A percentile compares a stretch with the other conserved stretches of the same genome.
Conservation (phyloP, 1,140 invertebrate genomes). For the Drosophila insularis region DNA sequence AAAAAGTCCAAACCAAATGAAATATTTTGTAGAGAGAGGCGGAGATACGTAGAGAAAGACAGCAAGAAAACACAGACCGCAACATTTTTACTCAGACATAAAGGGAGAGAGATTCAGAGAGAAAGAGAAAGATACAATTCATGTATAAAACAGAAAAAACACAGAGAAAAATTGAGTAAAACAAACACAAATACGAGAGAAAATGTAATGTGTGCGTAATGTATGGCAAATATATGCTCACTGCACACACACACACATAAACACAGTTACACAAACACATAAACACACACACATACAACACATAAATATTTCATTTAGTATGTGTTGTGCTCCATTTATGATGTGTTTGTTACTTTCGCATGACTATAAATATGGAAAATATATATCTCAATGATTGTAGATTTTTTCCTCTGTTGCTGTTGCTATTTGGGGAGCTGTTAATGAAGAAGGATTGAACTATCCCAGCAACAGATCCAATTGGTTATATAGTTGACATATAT, state of each 20-base stretch:
- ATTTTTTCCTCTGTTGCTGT: neutral
- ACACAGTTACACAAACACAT: conserved; percentile 3
- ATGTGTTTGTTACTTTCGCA: conserved; percentile 61
- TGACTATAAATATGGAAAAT: conserved; percentile 45
- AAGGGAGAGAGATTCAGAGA: neutral
- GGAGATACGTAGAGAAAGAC: neutral
- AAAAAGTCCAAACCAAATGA: neutral
- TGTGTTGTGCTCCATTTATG: conserved; percentile 74
- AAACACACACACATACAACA: conserved; percentile 13
- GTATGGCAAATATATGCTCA: conserved; percentile 72
- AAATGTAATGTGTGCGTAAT: conserved; percentile 76
- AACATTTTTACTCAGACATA: neutral
- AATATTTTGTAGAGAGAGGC: neutral
- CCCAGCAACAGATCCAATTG: neutral
- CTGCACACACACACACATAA: conserved; percentile 39
- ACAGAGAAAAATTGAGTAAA: conserved; percentile 28
- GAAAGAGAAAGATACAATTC: conserved; percentile 10
- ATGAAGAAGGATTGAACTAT: conserved; percentile 7
- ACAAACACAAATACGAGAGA: conserved; percentile 53
- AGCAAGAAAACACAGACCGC: conserved; percentile 3
- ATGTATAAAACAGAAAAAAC: conserved; percentile 20
- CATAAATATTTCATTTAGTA: conserved; percentile 78
- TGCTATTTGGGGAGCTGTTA: neutral
- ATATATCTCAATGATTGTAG: conserved; percentile 47
- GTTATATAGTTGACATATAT: neutral